A percentile compares a stretch with the other conserved stretches of the same genome.
phyloP scores from a whole-genome alignment of 2,888 invertebrate genomes.

The Polydrusus tereticollis region DNA sequence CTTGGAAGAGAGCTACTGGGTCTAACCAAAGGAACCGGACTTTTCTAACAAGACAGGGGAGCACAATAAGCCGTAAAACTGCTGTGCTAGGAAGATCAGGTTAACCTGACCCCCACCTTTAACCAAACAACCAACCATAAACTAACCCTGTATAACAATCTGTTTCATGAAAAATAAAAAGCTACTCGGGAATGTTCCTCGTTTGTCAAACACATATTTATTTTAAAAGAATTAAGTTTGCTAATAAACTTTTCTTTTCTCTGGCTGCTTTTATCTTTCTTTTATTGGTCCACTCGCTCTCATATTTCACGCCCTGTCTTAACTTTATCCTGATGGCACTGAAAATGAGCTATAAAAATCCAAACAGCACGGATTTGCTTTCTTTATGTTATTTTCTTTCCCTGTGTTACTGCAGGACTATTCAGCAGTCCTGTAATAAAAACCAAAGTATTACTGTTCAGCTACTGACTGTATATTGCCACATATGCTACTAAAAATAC shows the following conservation, averaged over 20 bases:
- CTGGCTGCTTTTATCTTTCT: conserved; percentile 42
- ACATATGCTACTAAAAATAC: conserved; percentile 44
- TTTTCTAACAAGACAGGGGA: no score
- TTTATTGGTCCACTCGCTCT: conserved; percentile 51
- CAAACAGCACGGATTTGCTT: conserved; percentile 51
- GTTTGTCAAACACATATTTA: conserved; percentile 12
- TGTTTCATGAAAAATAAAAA: neutral
- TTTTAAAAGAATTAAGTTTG: conserved; percentile 35
- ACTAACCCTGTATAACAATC: neutral
- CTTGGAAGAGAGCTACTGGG: no score
- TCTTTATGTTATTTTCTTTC: conserved; percentile 48
- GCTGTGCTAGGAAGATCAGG: no score
- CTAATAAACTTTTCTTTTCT: conserved; percentile 40
- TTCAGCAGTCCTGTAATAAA: conserved; percentile 47
- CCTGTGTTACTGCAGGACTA: conserved; percentile 45
- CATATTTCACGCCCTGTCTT: conserved; percentile 50
- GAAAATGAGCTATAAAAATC: conserved; percentile 52
- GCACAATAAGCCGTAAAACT: no score
- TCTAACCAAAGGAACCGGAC: no score
- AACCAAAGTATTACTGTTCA: conserved; percentile 45
- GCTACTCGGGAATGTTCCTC: neutral
- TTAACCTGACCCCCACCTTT: no score
- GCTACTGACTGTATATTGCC: conserved; percentile 44
- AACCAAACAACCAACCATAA: no score
- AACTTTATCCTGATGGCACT: conserved; percentile 49